Conservation (phyloP, 2,113 vertebrate species). For the Rhabdomys dilectus region DNA sequence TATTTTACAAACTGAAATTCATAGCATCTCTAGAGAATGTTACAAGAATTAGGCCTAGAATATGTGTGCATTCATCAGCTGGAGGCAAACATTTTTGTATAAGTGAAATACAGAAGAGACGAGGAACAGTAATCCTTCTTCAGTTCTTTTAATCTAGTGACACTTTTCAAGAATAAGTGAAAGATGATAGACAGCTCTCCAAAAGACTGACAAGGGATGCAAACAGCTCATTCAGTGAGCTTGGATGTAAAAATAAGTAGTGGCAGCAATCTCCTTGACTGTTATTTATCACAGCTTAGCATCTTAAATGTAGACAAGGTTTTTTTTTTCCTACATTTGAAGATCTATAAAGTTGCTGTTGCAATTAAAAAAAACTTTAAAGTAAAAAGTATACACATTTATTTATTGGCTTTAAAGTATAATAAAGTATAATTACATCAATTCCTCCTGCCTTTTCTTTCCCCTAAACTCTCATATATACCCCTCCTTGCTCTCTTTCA, state of each 20-base stretch:
- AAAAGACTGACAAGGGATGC: background rate
- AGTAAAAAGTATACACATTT: background rate
- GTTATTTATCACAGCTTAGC: background rate
- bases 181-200: background rate
- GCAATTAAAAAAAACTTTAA: background rate
- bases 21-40: background rate
- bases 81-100: background rate
- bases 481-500: background rate
- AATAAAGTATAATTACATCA: background rate
- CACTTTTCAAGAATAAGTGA: background rate
- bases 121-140: background rate
- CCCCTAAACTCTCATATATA: background rate
- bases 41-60: background rate
- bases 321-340: background rate
- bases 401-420: background rate
- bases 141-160: background rate
- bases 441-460: background rate
- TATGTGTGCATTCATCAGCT: fast-evolving
- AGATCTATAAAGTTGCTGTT: background rate
- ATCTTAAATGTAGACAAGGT: background rate
- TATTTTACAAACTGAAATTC: background rate
- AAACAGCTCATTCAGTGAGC: background rate
- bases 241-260: background rate
- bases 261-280: background rate
- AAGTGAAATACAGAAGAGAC: background rate